Conservation (phyloP, 2,797 vertebrate genomes). For the Lepus oiostolus region DNA sequence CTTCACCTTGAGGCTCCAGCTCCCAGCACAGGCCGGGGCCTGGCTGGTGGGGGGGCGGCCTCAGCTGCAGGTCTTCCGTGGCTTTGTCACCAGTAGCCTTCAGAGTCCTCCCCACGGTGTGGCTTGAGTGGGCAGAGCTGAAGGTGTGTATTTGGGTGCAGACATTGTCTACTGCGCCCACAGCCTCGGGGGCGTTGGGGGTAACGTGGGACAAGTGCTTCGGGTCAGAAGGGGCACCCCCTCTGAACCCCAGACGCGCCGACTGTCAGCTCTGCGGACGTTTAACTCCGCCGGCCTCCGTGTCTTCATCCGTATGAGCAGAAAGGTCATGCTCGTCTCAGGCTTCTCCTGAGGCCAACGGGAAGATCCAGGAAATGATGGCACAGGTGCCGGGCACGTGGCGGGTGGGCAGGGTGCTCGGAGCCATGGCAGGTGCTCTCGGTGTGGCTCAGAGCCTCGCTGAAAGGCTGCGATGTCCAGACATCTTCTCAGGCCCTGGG, state of each 20-base stretch:
- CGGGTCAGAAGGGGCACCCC: not conserved
- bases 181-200: not conserved
- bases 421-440: too few species aligned
- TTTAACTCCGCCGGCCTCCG: slow-evolving; percentile 33
- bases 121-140: not conserved
- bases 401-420: too few species aligned
- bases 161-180: not conserved
- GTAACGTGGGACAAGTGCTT: not conserved
- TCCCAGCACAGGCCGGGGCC: not conserved
- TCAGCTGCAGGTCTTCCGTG: not conserved
- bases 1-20: not conserved
- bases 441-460: not conserved
- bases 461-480: slow-evolving; percentile 38
- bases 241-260: not conserved
- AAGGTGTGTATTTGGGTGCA: not conserved
- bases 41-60: not conserved
- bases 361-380: not conserved
- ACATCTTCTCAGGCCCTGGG: not conserved
- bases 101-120: not conserved
- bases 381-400: not conserved
- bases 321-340: not conserved
- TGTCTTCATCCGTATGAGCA: slow-evolving; percentile 37
- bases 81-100: not conserved
- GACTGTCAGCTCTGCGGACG: not conserved
- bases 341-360: slow-evolving; percentile 23